A percentile compares a stretch with the other conserved stretches of the same genome.
These are phyloP conservation scores for Bellardia pandia DNA, from an alignment of 2,888 invertebrate genomes.

Conservation along the genomic window DNA sequence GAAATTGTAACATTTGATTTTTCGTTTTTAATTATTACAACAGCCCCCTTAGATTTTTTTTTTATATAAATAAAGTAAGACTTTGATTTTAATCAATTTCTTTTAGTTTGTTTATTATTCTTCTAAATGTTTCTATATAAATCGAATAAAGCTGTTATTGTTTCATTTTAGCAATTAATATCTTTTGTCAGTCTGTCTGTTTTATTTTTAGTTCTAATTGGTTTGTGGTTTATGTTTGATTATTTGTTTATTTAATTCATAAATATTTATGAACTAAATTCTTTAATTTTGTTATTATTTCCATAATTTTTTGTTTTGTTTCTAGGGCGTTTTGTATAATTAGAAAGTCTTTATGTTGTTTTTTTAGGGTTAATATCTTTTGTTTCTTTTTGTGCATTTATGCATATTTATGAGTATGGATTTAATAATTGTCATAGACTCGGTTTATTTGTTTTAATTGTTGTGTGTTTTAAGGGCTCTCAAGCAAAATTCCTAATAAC, in stretches of 20 bases:
- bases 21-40: background rate
- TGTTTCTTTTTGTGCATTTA: background rate
- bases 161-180: conserved; percentile 41
- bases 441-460: background rate
- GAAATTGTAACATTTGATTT: background rate
- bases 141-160: conserved; percentile 9
- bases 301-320: background rate
- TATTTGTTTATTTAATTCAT: conserved; percentile 75
- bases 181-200: conserved; percentile 45
- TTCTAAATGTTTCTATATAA: conserved; percentile 27
- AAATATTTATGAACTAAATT: conserved; percentile 79
- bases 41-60: conserved; percentile 2
- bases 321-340: conserved; percentile 60
- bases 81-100: conserved; percentile 67
- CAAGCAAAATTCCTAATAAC: conserved; percentile 16
- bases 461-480: conserved; percentile 28
- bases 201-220: conserved; percentile 55
- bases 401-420: conserved; percentile 82
- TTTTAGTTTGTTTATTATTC: background rate
- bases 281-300: conserved; percentile 70
- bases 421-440: conserved; percentile 76
- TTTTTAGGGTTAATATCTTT: conserved; percentile 75
- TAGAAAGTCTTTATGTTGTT: conserved; percentile 61
- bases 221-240: conserved; percentile 50
- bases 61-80: background rate